Evolutionary conservation across 1,140 invertebrate species (phyloP), one percentile per base, ranked within the genome.

Genomic region (Aphelinus atriplicis): DNA sequence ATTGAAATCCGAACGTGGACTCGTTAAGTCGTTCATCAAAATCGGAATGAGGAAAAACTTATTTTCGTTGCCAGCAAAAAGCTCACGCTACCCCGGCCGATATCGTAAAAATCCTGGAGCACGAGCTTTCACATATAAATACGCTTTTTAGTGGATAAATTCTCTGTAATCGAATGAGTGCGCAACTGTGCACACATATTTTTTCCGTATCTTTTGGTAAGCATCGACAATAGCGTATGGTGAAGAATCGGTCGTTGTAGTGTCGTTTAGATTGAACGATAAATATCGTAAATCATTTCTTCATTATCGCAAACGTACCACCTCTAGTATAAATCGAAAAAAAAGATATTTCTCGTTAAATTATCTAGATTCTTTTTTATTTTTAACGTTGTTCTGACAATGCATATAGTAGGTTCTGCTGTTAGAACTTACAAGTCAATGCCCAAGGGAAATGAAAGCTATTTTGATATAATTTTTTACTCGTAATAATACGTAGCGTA

Each of bases 221-320:
- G 9, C 5, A 63, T 47, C 58, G 58, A 63, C 7, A 47, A 63
- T 47, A 10, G 5, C 58, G 58, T 42, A 60, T 48, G 26, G 26
- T 47, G 61, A 63, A 9, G 61, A 63, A 63, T 63, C 61, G 61
- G 48, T 63, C n/a, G 45, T 45, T 63, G 6, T 9, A 9, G 45
- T 2, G 43, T 9, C 0, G 43, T 48, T 63, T n/a, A 45, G 60
- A 62, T 47, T 10, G 45, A 62, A 47, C 7, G 46, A 62, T 62
- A 62, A 62, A 62, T 46, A 10, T 47, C 60, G 5, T 9, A 9
- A 43, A 9, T 45, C 7, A 62, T 62, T 9, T 43, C 47, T 48
- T 47, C 47, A 62, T 9, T 43, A 45, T 2, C 4, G 7, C 1
- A 46, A 63, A 47, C 5, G 46, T 45, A 26, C 26, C 61, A 43